These are phyloP conservation scores for Megalonaias nervosa DNA, from an alignment of 1,140 invertebrate genomes.

Conservation along the genomic window DNA sequence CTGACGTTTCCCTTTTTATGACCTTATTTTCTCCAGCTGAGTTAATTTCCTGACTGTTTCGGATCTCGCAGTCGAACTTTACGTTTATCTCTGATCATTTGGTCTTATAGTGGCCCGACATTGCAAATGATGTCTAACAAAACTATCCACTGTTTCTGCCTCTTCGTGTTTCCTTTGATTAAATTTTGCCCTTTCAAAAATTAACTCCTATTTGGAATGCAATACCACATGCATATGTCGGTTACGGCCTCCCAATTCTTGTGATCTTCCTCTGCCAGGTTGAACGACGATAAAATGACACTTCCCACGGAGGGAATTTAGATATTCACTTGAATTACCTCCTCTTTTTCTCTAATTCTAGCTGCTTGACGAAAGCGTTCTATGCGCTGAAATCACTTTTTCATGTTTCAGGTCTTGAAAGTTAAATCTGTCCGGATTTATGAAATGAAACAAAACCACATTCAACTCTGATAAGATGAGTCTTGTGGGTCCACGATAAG, in stretches of 20 bases:
- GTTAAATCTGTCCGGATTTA: background rate
- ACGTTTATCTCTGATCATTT: too few relatives aligned
- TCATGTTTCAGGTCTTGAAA: background rate
- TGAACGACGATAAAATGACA: slow-evolving; percentile 1
- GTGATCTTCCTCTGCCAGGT: background rate
- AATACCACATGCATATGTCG: background rate
- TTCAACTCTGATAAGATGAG: background rate
- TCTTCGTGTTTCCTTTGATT: too few relatives aligned
- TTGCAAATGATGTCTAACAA: too few relatives aligned
- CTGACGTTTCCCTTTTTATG: too few relatives aligned
- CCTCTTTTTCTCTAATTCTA: background rate
- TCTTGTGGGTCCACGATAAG: too few relatives aligned
- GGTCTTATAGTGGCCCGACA: too few relatives aligned
- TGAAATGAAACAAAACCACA: background rate
- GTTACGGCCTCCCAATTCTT: slow-evolving; percentile 1
- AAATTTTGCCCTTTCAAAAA: too few relatives aligned
- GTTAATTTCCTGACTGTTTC: too few relatives aligned
- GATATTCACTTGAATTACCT: slow-evolving; percentile 1
- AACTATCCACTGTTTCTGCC: too few relatives aligned
- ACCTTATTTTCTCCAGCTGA: too few relatives aligned
- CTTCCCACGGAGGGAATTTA: background rate
- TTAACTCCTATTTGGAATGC: too few relatives aligned
- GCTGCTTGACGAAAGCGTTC: background rate
- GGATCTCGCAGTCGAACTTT: too few relatives aligned
- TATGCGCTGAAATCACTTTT: slow-evolving; percentile 1